Percentiles rank a stretch among this genome's conserved stretches.
Evolutionary conservation across 2,797 vertebrate species (phyloP).

Genomic region (Sebastiscus albofasciatus): DNA sequence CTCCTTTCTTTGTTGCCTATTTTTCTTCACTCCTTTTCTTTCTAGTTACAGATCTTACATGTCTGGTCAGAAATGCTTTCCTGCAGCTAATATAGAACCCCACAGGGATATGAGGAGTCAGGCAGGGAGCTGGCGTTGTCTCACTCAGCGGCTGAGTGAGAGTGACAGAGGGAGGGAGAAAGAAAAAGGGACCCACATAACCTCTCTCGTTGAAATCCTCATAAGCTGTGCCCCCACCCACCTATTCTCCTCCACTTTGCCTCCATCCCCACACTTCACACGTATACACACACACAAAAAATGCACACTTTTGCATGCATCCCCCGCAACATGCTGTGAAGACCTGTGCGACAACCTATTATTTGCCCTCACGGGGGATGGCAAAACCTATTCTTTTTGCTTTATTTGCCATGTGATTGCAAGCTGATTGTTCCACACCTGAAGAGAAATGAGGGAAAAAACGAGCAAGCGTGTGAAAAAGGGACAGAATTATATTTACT

Average conservation of each 20-base stretch:
- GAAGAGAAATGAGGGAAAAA: neutral
- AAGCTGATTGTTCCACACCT: slow-evolving; percentile 8
- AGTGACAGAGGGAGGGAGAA: slow-evolving; percentile 51
- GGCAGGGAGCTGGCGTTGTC: slow-evolving; percentile 35
- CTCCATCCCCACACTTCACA: neutral
- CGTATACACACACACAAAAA: neutral
- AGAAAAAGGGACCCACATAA: slow-evolving; percentile 41
- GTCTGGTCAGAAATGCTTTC: slow-evolving; percentile 1
- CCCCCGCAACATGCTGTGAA: neutral
- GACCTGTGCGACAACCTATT: slow-evolving; percentile 8
- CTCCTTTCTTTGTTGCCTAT: neutral
- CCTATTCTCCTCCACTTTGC: slow-evolving; percentile 23
- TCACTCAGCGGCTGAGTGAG: slow-evolving; percentile 49
- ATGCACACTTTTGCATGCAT: neutral
- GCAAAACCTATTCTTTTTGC: neutral
- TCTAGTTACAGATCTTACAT: slow-evolving; percentile 7
- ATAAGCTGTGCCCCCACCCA: slow-evolving; percentile 49
- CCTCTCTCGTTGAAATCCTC: slow-evolving; percentile 51
- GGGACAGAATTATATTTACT: neutral
- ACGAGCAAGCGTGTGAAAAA: neutral
- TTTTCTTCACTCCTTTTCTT: neutral
- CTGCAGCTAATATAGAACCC: slow-evolving; percentile 10
- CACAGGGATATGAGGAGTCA: slow-evolving; percentile 31
- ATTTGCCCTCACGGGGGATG: neutral
- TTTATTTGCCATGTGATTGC: slow-evolving; percentile 11